These are phyloP conservation scores for Brachylomia viminalis DNA, from an alignment of 2,888 invertebrate species.

Conservation along the genomic window DNA sequence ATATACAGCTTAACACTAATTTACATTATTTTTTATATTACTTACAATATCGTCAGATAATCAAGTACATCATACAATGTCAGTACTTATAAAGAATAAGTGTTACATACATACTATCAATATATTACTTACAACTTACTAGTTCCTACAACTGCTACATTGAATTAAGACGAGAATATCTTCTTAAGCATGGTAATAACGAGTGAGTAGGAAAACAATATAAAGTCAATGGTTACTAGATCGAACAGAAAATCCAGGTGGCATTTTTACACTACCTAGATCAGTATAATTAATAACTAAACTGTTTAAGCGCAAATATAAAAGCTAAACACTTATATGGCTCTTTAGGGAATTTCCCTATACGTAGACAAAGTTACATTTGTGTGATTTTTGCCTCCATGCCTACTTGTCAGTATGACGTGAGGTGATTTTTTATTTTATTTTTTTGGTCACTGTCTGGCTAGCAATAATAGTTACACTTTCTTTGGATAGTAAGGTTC, in stretches of 20 bases:
- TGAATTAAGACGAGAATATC: neutral
- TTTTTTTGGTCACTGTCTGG: neutral
- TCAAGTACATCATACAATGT: neutral
- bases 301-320: neutral
- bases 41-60: slow-evolving; percentile 29
- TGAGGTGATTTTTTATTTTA: neutral
- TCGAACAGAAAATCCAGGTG: neutral
- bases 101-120: neutral
- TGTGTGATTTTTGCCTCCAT: neutral
- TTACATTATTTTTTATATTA: neutral
- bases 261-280: neutral
- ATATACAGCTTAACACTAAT: neutral
- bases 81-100: neutral
- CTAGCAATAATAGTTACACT: neutral
- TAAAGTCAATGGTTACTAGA: neutral
- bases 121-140: neutral
- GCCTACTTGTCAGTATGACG: slow-evolving; percentile 6
- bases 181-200: neutral
- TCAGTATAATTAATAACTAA: neutral
- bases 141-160: neutral
- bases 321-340: neutral
- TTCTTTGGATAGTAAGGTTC: neutral
- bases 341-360: neutral
- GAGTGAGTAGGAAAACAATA: neutral
- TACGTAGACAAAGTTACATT: neutral